phyloP scores from a whole-genome alignment of 2,888 invertebrate species.

The Brachyptera putata region DNA sequence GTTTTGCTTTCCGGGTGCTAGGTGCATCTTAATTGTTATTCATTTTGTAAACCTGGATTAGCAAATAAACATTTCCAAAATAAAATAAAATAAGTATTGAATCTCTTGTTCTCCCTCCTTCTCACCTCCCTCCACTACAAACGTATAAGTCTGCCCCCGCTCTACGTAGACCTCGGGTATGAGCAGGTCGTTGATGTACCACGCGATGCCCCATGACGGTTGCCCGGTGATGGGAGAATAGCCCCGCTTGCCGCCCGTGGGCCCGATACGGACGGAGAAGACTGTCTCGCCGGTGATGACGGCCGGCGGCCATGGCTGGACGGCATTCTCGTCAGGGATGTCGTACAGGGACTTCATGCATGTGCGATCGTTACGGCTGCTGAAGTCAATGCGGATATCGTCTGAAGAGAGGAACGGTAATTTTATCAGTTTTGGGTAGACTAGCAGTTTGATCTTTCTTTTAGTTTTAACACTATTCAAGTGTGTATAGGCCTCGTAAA shows the following conservation, averaged over 20 bases:
- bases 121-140: conserved; percentile 72
- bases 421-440: too few relatives aligned
- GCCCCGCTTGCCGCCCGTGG: conserved; percentile 83
- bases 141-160: conserved; percentile 80
- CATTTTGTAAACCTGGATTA: too few relatives aligned
- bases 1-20: too few relatives aligned
- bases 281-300: conserved; percentile 57
- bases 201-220: conserved; percentile 85
- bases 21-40: too few relatives aligned
- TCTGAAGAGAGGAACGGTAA: too few relatives aligned
- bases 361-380: conserved; percentile 64
- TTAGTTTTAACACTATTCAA: too few relatives aligned
- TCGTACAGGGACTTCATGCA: conserved; percentile 66
- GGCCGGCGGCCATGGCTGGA: conserved; percentile 66
- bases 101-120: too few relatives aligned
- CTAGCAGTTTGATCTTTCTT: too few relatives aligned
- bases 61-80: too few relatives aligned
- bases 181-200: conserved; percentile 87
- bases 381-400: conserved; percentile 77
- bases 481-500: too few relatives aligned
- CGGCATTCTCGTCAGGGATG: conserved; percentile 54
- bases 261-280: conserved; percentile 75
- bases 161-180: conserved; percentile 88
- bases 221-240: conserved; percentile 81
- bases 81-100: too few relatives aligned